Conservation (phyloP, 2,797 vertebrate species). For the Nyctibius grandis region DNA sequence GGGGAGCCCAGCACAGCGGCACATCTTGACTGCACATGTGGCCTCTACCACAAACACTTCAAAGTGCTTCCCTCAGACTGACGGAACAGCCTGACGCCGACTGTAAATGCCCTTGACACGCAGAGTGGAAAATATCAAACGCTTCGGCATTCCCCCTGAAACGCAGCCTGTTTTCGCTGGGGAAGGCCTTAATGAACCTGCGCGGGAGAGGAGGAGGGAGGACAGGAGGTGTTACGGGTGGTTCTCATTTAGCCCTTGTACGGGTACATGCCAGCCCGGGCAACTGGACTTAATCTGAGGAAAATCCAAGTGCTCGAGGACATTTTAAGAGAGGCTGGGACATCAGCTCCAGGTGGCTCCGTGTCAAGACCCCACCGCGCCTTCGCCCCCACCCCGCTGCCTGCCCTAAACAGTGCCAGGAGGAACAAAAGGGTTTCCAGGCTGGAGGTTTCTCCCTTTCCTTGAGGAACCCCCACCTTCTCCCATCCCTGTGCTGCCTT, state of each 20-base stretch:
- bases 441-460: not conserved
- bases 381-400: not conserved
- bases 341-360: slow-evolving; percentile 21
- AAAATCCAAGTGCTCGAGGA: slow-evolving; percentile 30
- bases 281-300: slow-evolving; percentile 48
- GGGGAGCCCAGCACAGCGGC: slow-evolving; percentile 60
- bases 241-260: slow-evolving; percentile 72
- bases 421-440: slow-evolving; percentile 13
- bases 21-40: slow-evolving; percentile 99
- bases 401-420: not conserved
- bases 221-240: slow-evolving; percentile 46
- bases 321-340: slow-evolving; percentile 1
- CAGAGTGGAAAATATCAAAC: slow-evolving; percentile 96
- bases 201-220: slow-evolving; percentile 28
- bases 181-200: slow-evolving; percentile 75
- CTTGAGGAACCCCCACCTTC: not conserved
- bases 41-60: slow-evolving; percentile 93
- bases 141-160: slow-evolving; percentile 73
- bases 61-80: slow-evolving; percentile 95
- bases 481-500: not conserved
- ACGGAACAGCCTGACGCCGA: slow-evolving; percentile 94
- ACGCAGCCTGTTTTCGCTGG: slow-evolving; percentile 63
- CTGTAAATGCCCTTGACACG: slow-evolving; percentile 97
- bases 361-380: slow-evolving; percentile 25
- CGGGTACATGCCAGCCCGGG: not conserved